Evolutionary conservation across 2,797 vertebrate genomes (phyloP), one percentile per base, ranked within the genome.

Genomic region (Cuniculus paca): DNA sequence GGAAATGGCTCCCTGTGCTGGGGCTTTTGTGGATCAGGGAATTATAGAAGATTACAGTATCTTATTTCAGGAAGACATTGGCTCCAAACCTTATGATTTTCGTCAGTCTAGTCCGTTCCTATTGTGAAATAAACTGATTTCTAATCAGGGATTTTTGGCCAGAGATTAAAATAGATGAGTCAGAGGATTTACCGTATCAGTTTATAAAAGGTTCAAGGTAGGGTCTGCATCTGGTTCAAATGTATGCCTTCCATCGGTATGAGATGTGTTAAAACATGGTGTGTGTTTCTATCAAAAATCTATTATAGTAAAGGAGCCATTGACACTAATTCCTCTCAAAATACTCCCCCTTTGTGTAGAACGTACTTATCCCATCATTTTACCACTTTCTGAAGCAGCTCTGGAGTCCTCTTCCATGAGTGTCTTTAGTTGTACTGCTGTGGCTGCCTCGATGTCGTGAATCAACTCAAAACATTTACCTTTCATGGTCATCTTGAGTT

Each of bases 51-150:
- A 92, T 77, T 77, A 22, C 42, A 70, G 6, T 65, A 42, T 88
- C 28, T 94, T 75, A 77, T 92, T 94, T 96, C 52, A 88, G 81
- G 80, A 42, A 88, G 28, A 75, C n/a, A 70, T 2, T 58, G 10
- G 24, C 94, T 42, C n/a, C n/a, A 60, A 78, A 61, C 1, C 52
- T 50, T 88, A 1, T 61, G 19, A 70, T 95, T 91, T 90, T 89
- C 61, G 28, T 89, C 17, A 77, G 4, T 20, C 10, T 58, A 72
- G 72, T 65, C 52, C 12, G 90, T 93, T 77, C 34, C 22, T 13
- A 75, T 68, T 4, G 50, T 56, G 65, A 94, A 88, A 74, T 39
- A 85, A 88, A 85, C 2, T 20, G 54, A 89, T 93, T 91, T 95
- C n/a, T 60, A 39, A 78, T 50, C 70, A 81, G 36, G 9, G 12